These are phyloP conservation scores for Gadopsis marmoratus DNA, from an alignment of 2,797 vertebrate species.

Conservation along the genomic window DNA sequence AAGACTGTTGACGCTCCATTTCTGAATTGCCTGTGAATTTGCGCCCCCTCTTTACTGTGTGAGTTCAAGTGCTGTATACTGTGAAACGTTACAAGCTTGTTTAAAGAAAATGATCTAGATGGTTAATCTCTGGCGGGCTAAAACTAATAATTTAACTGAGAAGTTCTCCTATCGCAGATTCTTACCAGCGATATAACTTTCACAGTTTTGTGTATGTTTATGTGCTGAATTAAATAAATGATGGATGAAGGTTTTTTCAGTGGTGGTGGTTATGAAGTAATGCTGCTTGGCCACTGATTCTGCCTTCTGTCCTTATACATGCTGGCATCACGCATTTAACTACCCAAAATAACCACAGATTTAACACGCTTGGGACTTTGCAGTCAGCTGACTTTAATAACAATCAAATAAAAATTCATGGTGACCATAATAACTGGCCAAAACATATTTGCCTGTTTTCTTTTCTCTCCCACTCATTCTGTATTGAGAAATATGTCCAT, in stretches of 20 bases:
- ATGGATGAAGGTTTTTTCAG: constrained; percentile 26
- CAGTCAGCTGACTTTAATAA: constrained; percentile 32
- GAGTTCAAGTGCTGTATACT: not conserved
- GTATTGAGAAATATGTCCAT: constrained; percentile 13
- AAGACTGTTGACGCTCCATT: constrained; percentile 31
- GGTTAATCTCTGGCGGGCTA: not conserved
- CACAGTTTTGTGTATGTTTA: not conserved
- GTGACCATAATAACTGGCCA: constrained; percentile 8
- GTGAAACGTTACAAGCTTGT: constrained; percentile 3
- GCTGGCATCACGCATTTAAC: constrained; percentile 53
- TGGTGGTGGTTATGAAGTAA: constrained; percentile 28
- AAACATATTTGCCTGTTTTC: constrained; percentile 19
- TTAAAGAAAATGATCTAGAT: constrained; percentile 15
- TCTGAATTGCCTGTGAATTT: constrained; percentile 31
- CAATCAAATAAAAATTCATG: constrained; percentile 22
- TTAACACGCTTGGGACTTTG: constrained; percentile 22
- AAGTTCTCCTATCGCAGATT: constrained; percentile 1
- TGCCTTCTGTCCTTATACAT: constrained; percentile 50
- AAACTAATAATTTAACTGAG: constrained; percentile 6
- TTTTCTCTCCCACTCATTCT: constrained; percentile 7
- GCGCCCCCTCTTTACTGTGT: not conserved
- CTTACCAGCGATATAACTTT: constrained; percentile 4
- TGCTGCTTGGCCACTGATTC: constrained; percentile 35
- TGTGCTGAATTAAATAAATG: constrained; percentile 42
- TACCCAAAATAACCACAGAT: constrained; percentile 56